Evolutionary conservation across 2,888 invertebrate genomes (phyloP).

Genomic region (Augiades crinisus): DNA sequence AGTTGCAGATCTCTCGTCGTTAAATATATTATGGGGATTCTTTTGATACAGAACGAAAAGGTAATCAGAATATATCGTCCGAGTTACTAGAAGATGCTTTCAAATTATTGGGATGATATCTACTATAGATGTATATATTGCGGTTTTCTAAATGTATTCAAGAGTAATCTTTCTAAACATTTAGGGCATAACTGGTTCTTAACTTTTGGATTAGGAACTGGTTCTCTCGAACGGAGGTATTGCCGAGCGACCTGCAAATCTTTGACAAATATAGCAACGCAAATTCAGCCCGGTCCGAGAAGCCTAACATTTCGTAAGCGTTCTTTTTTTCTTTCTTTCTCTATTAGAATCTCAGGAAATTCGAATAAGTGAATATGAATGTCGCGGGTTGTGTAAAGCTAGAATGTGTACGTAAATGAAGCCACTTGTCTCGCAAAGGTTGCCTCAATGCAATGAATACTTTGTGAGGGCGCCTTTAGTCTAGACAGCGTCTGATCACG

Average conservation of each 20-base stretch:
- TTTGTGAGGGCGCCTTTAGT: slow-evolving; percentile 25
- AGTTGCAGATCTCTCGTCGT: not conserved
- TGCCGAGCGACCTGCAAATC: not conserved
- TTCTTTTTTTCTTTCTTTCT: slow-evolving; percentile 3
- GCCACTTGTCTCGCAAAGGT: slow-evolving; percentile 25
- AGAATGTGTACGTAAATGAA: slow-evolving; percentile 23
- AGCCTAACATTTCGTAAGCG: not conserved
- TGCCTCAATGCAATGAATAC: slow-evolving; percentile 27
- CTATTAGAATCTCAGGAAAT: slow-evolving; percentile 19
- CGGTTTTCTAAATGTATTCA: slow-evolving; percentile 16
- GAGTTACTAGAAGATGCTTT: no score
- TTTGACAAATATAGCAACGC: not conserved
- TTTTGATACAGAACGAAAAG: not conserved
- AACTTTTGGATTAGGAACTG: slow-evolving; percentile 10
- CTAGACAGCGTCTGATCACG: slow-evolving; percentile 26
- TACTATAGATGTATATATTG: slow-evolving; percentile 11
- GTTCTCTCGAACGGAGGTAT: slow-evolving; percentile 2
- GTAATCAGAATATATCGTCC: not conserved
- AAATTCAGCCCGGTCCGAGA: not conserved
- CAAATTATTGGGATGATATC: not conserved
- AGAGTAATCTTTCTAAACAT: slow-evolving; percentile 20
- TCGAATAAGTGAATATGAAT: slow-evolving; percentile 21
- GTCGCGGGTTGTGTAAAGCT: slow-evolving; percentile 9
- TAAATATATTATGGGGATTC: not conserved
- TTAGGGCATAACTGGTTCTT: slow-evolving; percentile 11